Evolutionary conservation across 2,888 invertebrate genomes (phyloP).

Genomic region (Anarsia innoxiella): DNA sequence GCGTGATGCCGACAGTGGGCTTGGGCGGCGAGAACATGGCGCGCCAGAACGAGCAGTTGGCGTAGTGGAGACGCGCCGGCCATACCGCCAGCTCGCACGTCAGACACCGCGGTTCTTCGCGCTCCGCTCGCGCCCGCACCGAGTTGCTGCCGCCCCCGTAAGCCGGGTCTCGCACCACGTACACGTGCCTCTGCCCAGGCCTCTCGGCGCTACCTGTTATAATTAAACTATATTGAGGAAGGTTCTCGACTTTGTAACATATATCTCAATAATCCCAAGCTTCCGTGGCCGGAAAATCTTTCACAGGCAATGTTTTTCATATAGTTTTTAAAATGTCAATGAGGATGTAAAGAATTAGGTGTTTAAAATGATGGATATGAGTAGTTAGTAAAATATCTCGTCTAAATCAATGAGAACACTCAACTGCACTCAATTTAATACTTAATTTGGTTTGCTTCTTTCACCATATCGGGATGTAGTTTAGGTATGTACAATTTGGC

Average conservation of each 20-base stretch:
- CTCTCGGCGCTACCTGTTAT: conserved; percentile 84
- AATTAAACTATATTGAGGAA: too few species aligned
- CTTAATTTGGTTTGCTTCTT: conserved; percentile 66
- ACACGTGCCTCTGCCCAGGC: conserved; percentile 91
- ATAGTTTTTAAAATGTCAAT: too few species aligned
- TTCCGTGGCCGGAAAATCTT: too few species aligned
- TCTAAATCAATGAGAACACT: conserved; percentile 41
- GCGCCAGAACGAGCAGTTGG: conserved; percentile 90
- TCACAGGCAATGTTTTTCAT: too few species aligned
- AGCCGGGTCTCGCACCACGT: conserved; percentile 86
- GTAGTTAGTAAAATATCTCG: conserved; percentile 33
- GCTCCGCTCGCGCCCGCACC: conserved; percentile 62
- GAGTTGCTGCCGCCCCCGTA: conserved; percentile 75
- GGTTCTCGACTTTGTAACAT: too few species aligned
- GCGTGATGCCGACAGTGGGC: conserved; percentile 61
- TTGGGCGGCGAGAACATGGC: conserved; percentile 80
- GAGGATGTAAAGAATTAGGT: too few species aligned
- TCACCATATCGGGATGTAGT: conserved; percentile 60
- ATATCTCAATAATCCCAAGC: too few species aligned
- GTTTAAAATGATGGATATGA: too few species aligned
- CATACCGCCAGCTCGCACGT: conserved; percentile 90
- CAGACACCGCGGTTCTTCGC: conserved; percentile 87
- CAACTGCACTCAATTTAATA: conserved; percentile 59
- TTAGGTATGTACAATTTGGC: conserved; percentile 47
- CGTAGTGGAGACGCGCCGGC: conserved; percentile 86